phyloP scores from a whole-genome alignment of 2,888 invertebrate species.

The Leptinotarsa tumamoca region DNA sequence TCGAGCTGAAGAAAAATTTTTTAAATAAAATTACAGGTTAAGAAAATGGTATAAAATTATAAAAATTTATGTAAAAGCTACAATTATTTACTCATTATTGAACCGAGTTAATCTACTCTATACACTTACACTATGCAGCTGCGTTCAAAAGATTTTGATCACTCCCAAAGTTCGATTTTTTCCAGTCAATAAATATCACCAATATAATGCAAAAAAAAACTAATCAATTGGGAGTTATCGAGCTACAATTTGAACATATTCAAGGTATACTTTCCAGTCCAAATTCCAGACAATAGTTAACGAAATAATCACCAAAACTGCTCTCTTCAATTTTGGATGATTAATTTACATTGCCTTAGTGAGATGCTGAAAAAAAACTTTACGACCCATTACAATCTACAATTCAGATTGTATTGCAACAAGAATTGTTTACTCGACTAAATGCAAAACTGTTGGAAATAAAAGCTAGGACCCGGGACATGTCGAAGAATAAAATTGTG shows the following conservation, averaged over 20 bases:
- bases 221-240: not conserved
- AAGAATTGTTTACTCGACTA: no score
- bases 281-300: no score
- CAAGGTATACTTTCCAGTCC: no score
- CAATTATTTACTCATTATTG: not conserved
- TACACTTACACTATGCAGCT: conserved; percentile 1
- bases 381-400: no score
- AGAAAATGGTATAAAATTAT: conserved; percentile 11
- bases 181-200: not conserved
- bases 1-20: not conserved
- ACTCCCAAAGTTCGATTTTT: not conserved
- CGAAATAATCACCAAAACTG: no score
- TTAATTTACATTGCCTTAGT: no score
- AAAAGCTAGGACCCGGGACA: no score
- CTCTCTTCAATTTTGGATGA: no score
- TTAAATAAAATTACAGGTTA: not conserved
- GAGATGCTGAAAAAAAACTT: no score
- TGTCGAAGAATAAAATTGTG: not conserved
- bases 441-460: no score
- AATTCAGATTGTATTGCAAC: no score
- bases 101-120: not conserved
- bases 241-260: not conserved
- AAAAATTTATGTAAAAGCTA: conserved; percentile 22
- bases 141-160: not conserved
- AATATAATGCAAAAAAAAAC: not conserved